These are phyloP conservation scores for Brachionus rubens DNA, from an alignment of 1,140 invertebrate species.

Conservation along the genomic window DNA sequence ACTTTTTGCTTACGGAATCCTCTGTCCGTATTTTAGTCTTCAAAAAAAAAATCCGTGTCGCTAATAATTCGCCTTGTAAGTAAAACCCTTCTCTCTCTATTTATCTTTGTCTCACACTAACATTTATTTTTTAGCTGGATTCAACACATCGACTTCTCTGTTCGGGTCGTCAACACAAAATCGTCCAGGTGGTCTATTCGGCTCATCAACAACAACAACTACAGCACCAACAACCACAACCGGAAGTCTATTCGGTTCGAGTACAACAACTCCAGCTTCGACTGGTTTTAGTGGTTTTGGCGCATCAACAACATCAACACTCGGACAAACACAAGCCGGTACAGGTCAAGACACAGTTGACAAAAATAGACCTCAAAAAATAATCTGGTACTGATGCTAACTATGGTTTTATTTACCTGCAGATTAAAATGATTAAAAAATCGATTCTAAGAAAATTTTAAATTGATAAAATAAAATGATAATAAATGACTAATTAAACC, in stretches of 20 bases:
- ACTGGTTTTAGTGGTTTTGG: neutral
- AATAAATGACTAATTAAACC: too few species aligned
- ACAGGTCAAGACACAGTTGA: constrained; percentile 83
- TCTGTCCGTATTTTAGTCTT: too few species aligned
- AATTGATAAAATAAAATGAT: too few species aligned
- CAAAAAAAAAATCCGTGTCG: too few species aligned
- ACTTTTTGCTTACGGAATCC: too few species aligned
- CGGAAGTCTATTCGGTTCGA: constrained; percentile 46
- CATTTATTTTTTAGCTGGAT: constrained; percentile 2
- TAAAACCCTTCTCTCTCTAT: neutral
- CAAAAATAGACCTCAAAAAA: constrained; percentile 68
- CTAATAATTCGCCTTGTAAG: constrained; percentile 15
- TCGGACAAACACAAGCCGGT: constrained; percentile 61
- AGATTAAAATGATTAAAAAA: neutral
- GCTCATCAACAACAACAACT: constrained; percentile 23
- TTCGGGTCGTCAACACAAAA: constrained; percentile 25
- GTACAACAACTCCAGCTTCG: constrained; percentile 49
- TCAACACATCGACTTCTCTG: neutral
- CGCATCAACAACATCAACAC: neutral
- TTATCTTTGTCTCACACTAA: neutral
- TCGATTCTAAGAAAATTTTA: too few species aligned
- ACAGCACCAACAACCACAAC: constrained; percentile 46
- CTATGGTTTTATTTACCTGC: constrained; percentile 42
- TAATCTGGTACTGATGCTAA: neutral
- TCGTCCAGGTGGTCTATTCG: constrained; percentile 18